These are phyloP conservation scores for Rhopalosiphum maidis DNA, from an alignment of 1,140 invertebrate genomes.

Conservation along the genomic window DNA sequence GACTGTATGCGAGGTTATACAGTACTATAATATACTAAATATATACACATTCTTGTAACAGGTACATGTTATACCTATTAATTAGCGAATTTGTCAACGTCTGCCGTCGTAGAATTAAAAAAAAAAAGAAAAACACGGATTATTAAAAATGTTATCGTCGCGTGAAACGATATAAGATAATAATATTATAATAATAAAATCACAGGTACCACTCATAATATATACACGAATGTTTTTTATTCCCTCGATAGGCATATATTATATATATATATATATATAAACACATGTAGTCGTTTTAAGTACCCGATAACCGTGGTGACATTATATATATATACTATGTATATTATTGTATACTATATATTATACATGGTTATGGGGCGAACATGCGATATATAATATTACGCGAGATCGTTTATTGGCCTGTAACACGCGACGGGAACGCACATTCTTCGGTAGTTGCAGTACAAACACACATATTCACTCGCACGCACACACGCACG, in stretches of 20 bases:
- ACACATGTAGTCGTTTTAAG: background rate
- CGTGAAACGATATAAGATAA: background rate
- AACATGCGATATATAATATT: constrained; percentile 25
- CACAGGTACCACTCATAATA: background rate
- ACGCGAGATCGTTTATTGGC: constrained; percentile 26
- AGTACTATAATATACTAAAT: background rate
- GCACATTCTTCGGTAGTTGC: constrained; percentile 44
- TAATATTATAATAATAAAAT: constrained; percentile 29
- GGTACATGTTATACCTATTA: background rate
- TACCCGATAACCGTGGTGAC: background rate
- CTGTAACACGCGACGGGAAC: background rate
- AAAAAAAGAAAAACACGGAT: background rate
- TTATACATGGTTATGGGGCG: background rate
- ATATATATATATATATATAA: background rate
- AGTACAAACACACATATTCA: background rate
- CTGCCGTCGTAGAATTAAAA: background rate
- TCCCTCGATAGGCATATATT: background rate
- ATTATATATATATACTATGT: background rate
- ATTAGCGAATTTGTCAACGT: background rate
- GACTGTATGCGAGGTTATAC: background rate
- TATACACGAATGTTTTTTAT: background rate
- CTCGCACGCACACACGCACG: background rate
- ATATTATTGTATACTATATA: background rate
- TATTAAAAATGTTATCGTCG: constrained; percentile 9
- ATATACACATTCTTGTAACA: background rate